phyloP scores from a whole-genome alignment of 2,113 vertebrate genomes.

The Suncus etruscus region DNA sequence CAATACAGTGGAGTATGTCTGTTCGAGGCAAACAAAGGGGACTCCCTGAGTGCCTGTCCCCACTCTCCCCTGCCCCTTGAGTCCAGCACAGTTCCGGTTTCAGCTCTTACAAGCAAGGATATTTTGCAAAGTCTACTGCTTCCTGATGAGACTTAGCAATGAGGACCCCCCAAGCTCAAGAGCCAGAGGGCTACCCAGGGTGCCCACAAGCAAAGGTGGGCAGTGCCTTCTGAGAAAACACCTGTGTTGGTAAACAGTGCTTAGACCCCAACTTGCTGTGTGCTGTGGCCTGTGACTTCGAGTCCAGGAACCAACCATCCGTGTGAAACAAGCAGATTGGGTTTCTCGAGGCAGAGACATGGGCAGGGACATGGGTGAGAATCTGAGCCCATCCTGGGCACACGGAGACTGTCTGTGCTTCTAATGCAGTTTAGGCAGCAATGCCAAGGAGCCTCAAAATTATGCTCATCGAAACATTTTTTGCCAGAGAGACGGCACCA shows the following conservation, averaged over 20 bases:
- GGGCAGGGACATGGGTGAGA: not conserved
- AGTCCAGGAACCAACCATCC: not conserved
- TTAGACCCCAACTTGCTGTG: not conserved
- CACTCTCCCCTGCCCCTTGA: too few relatives aligned
- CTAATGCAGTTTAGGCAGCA: too few relatives aligned
- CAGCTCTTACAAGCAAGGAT: too few relatives aligned
- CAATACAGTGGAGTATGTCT: not conserved
- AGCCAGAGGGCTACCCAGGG: not conserved
- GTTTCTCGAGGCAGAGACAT: slow-evolving; percentile 30
- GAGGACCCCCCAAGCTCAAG: not conserved
- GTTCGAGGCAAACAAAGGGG: not conserved
- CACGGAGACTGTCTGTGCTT: not conserved
- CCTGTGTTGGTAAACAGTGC: not conserved
- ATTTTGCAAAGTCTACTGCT: too few relatives aligned
- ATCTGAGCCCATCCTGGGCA: not conserved
- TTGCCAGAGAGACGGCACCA: too few relatives aligned
- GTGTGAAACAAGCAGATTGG: not conserved
- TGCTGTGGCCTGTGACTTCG: not conserved
- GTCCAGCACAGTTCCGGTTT: too few relatives aligned
- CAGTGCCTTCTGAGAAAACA: slow-evolving; percentile 1
- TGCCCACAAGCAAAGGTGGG: not conserved
- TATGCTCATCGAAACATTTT: too few relatives aligned
- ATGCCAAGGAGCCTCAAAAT: too few relatives aligned
- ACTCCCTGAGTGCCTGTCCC: too few relatives aligned
- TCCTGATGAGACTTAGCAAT: not conserved